A percentile compares a stretch with the other conserved stretches of the same genome.
These are phyloP conservation scores for Babylonia areolata DNA, from an alignment of 1,140 invertebrate genomes.

Conservation along the genomic window DNA sequence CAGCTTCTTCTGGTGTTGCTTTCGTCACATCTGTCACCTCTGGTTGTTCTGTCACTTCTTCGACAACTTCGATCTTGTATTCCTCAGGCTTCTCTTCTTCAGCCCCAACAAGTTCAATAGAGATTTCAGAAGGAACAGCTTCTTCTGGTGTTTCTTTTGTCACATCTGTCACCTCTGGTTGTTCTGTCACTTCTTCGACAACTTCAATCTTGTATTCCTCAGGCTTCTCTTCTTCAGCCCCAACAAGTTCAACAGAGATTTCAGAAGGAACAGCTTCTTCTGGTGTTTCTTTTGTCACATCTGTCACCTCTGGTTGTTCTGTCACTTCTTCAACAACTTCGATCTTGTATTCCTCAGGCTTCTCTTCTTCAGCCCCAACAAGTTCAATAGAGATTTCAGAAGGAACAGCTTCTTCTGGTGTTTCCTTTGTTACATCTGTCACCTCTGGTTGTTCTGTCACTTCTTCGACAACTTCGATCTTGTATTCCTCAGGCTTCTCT, in stretches of 20 bases:
- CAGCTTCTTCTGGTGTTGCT: conserved; percentile 40
- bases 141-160: conserved; percentile 13
- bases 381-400: conserved; percentile 52
- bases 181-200: conserved; percentile 35
- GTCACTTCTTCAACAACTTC: conserved; percentile 18
- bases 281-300: conserved; percentile 30
- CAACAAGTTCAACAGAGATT: conserved; percentile 7
- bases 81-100: conserved; percentile 42
- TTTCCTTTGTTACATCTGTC: conserved; percentile 39
- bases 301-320: conserved; percentile 39
- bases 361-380: conserved; percentile 42
- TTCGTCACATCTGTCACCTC: conserved; percentile 50
- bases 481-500: conserved; percentile 34
- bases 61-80: conserved; percentile 49
- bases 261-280: conserved; percentile 31
- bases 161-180: conserved; percentile 21
- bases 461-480: conserved; percentile 43
- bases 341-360: conserved; percentile 27
- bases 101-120: conserved; percentile 29
- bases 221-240: not conserved
- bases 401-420: conserved; percentile 27
- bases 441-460: conserved; percentile 41
- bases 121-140: conserved; percentile 36
- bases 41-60: conserved; percentile 50
- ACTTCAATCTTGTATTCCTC: conserved; percentile 30